Evolutionary conservation across 2,113 vertebrate species (phyloP), one percentile per base, ranked within the genome.

Genomic region (Vidua macroura): DNA sequence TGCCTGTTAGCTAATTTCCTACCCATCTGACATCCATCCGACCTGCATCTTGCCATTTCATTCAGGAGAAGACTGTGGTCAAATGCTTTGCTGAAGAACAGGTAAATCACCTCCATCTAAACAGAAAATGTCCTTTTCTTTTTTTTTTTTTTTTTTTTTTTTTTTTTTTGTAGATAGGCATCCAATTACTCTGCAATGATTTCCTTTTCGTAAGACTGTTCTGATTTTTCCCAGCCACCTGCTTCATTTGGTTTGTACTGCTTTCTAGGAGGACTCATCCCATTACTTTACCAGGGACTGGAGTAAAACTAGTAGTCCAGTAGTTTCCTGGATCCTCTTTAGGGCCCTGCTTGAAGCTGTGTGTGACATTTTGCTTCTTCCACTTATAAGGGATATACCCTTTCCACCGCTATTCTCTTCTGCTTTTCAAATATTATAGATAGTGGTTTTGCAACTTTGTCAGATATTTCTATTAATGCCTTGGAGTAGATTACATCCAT

Each of bases 1-100:
- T 35, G 11, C 35, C 6, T 56, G 24, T 27, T 31, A 41, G 24
- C n/a, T 64, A 48, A 56, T 64, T 72, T 49, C 17, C 35, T 15
- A 35, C 16, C 11, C 11, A 25, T 48, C 41, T 35, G 11, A 11
- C n/a, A 49, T 14, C 9, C 16, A 35, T 22, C 25, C 43, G 43
- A 31, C 13, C 15, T 33, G 15, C 33, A 46, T 13, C 14, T 39
- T 59, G 11, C 11, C 17, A 15, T 37, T 59, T 52, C 0, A 0
- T 33, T 59, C 33, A 51, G 24, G 12, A 62, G 27, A 39, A 15
- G 6, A 33, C 37, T 44, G 14, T 12, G 14, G 33, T 15, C 27
- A 33, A 67, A 68, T 11, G 7, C 25, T 86, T 27, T 44, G 7
- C 31, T 37, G 44, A 68, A 35, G 27, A 31, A 22, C 11, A 37